Evolutionary conservation across 2,888 invertebrate species (phyloP), one percentile per base, ranked within the genome.

Genomic region (Psylliodes chrysocephalus): DNA sequence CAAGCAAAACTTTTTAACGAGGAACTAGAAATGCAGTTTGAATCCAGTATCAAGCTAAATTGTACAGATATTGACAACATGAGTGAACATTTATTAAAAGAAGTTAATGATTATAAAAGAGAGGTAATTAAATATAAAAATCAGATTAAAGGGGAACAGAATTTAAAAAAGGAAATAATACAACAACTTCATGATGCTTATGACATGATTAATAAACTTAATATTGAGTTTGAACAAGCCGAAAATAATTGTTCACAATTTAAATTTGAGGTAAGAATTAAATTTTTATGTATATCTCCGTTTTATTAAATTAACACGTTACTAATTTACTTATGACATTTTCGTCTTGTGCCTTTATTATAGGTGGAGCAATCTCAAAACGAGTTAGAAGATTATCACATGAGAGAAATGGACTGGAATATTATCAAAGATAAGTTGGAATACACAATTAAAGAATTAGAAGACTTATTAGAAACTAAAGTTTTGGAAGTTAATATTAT

Each of bases 11-110:
- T 64, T 12, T 61, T 70, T 7, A 78, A 76, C 33, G 80, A 82
- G 51, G 78, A 81, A 66, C 66, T 80, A 1, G 79, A 81, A 69
- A 69, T 76, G 63, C 79, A 81, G 56, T 76, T 76, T 61, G 78
- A 79, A 64, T 73, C 78, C 0, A 71, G 74, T 3, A 56, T 78
- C 19, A 76, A 77, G 63, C 47, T 76, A 44, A 75, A 76, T 28
- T 71, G 78, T 59, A 70, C 71, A 19, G 74, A 78, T 55, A 76
- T 82, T 5, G 44, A 70, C 7, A 17, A 67, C 4, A 14, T 80
- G 1, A 75, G 78, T 64, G 57, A 62, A 22, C 68, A 76, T n/a
- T 67, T 83, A 0, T 54, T 76, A 0, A 51, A 67, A n/a, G 79
- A 79, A 71, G 73, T 78, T 0, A 69, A 74, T 1, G 60, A 64